phyloP scores from a whole-genome alignment of 2,888 invertebrate species.

The Deilephila porcellus region DNA sequence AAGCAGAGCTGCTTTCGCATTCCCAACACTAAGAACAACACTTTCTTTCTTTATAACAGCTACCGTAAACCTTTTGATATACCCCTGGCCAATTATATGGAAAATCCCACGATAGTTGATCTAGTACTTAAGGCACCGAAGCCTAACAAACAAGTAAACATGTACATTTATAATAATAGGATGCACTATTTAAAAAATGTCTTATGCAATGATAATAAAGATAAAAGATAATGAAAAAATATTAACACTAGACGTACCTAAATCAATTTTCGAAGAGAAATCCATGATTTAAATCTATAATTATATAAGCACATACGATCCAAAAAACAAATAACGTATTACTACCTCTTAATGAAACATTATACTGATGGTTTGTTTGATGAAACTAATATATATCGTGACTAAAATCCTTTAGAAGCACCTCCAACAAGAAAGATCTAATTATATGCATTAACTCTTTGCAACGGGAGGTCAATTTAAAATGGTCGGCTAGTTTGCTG shows the following conservation, averaged over 20 bases:
- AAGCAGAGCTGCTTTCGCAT: no score
- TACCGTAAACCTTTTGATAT: no score
- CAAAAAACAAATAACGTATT: constrained; percentile 10
- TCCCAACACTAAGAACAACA: no score
- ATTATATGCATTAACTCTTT: background rate
- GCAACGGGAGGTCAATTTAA: background rate
- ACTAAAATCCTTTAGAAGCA: background rate
- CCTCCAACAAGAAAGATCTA: background rate
- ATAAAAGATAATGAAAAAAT: background rate
- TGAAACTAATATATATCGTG: constrained; percentile 15
- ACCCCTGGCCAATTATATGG: no score
- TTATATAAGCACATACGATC: background rate
- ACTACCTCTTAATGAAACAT: constrained; percentile 14
- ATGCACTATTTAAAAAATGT: no score
- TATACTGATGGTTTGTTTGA: constrained; percentile 17
- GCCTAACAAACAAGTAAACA: no score
- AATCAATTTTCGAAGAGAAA: background rate
- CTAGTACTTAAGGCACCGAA: no score
- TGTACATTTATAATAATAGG: no score
- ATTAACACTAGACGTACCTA: background rate
- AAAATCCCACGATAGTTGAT: no score
- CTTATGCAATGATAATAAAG: no score
- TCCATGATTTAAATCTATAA: background rate
- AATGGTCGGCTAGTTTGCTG: background rate
- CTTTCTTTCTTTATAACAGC: no score